Base-by-base conservation (phyloP, 2,113 vertebrate species). In the Burhinus bistriatus region DNA sequence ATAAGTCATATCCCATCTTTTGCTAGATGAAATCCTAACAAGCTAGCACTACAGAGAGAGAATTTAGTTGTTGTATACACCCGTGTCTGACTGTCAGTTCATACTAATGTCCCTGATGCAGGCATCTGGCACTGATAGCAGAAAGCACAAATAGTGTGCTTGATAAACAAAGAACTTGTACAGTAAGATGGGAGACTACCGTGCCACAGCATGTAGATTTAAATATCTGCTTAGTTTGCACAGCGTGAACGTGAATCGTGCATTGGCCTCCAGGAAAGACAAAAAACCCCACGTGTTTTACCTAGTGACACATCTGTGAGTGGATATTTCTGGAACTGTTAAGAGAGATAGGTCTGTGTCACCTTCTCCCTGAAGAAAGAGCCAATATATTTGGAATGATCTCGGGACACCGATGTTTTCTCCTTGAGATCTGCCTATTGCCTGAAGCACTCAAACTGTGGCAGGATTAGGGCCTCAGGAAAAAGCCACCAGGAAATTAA, bases 381-480 rank as follows among this genome's bases (percentile, higher is more conserved):
- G 11, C 23, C 58, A 80, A 36, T 27, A 72, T 12, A 49, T 23
- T 30, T 59, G 30, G 65, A 94, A 71, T 69, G 91, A 93, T 87
- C 66, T 94, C 89, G 81, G n/a, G 52, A 89, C 29, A 34, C 69
- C 7, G 22, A 94, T 40, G 30, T 76, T 87, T 84, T 89, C 61
- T 91, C 90, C 81, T 83, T 87, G 69, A 94, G 61, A 89, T 64
- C 61, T 82, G 70, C 57, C 73, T 66, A 90, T 66, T 92, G 80
- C 89, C 62, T 88, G 76, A 90, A 88, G 80, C 45, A 45, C 71
- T 92, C 49, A 62, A 93, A 87, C 68, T 81, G 78, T 80, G 64
- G 45, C 49, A 86, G 61, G 59, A 95, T 89, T 73, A 94, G 26
- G 29, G 38, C 72, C 89, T 84, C 69, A 59, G 91, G 71, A 90